Evolutionary conservation across 2,888 invertebrate species (phyloP), one percentile per base, ranked within the genome.

Genomic region (Drosophila conformis): DNA sequence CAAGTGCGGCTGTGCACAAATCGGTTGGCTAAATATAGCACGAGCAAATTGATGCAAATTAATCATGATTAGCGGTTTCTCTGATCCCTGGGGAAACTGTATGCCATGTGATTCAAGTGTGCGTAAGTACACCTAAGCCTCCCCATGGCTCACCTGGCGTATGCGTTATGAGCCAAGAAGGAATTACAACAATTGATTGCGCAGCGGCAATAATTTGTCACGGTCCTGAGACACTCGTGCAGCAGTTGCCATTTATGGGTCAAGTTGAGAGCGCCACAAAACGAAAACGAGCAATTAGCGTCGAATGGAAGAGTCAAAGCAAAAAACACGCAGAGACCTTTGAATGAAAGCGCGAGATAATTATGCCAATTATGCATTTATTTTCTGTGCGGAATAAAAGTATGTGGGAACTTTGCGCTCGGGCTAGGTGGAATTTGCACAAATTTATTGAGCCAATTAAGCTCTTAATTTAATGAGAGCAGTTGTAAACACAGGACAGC

Each of bases 381-480:
- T 27, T 27, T 21, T 18, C 10, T 29, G 38, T 29, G n/a, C n/a
- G 18, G 38, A 6, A 69, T 52, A 31, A 40, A 76, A 69, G 27
- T 69, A 79, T 85, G 87, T 89, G 87, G 87, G 89, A 89, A 87
- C 74, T 74, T 74, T 76, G 77, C 73, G 69, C 78, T 70, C 72
- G 62, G 49, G 48, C 51, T 36, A 69, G n/a, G 58, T 64, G 62
- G 69, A 83, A 89, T 81, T 80, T 85, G 78, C 72, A 76, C 75
- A 82, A 87, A 85, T 86, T 87, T 86, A 87, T 87, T 87, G 82
- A 69, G 52, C 82, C 88, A 89, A 87, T 89, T 89, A 87, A 84
- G 85, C 63, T 59, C 73, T 80, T 86, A 87, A 87, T 89, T 89
- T 78, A 80, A 89, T 86, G 74, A 79, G 66, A 53, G 29, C 49